A percentile compares a stretch with the other conserved stretches of the same genome.
These are phyloP conservation scores for Orientallactaga sibirica DNA, from an alignment of 2,797 vertebrate species.

Conservation along the genomic window DNA sequence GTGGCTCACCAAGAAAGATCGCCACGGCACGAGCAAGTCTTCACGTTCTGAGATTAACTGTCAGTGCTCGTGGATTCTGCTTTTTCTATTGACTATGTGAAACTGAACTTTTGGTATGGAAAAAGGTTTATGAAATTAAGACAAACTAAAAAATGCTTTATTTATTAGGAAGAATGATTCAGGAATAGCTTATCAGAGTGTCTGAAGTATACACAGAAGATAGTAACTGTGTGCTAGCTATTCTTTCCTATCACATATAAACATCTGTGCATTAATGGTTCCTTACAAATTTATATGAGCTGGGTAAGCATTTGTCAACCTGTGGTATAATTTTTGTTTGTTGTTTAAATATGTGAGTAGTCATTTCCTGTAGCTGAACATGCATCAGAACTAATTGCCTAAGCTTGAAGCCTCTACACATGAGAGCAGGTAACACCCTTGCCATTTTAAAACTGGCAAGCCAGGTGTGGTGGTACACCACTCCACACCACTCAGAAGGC, in stretches of 20 bases:
- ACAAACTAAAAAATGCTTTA: constrained; percentile 35
- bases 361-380: constrained; percentile 50
- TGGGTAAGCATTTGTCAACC: neutral
- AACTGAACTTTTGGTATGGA: neutral
- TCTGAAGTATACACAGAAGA: neutral
- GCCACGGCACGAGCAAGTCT: neutral
- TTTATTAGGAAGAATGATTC: constrained; percentile 12
- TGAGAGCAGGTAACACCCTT: neutral
- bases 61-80: neutral
- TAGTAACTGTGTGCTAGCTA: neutral
- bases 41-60: constrained; percentile 9
- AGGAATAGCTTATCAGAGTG: constrained; percentile 2
- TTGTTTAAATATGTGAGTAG: constrained; percentile 38
- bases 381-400: constrained; percentile 51
- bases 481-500: neutral
- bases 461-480: neutral
- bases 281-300: constrained; percentile 22
- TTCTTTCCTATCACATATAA: neutral
- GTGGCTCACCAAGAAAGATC: neutral
- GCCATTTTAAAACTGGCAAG: constrained; percentile 28
- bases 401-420: neutral
- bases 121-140: constrained; percentile 2
- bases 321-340: constrained; percentile 40
- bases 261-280: constrained; percentile 49
- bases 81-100: neutral